Evolutionary conservation across 2,888 invertebrate genomes (phyloP), one percentile per base, ranked within the genome.

Genomic region (Rhodophaea formosa): DNA sequence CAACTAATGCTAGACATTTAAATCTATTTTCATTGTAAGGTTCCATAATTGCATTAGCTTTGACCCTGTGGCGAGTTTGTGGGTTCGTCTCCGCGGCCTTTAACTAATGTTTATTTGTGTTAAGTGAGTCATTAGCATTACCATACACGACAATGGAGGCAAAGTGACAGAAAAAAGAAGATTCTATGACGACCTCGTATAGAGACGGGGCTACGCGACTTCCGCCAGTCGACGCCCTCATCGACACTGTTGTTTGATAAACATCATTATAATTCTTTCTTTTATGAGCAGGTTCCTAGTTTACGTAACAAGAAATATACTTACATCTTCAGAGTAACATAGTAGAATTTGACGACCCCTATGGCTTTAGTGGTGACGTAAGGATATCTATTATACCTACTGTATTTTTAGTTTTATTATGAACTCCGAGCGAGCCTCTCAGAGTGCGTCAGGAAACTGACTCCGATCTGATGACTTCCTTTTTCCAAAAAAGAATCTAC

Each of bases 51-150:
- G 39, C 39, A 39, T 39, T 39, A 5, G 12, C 39, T 39, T 39
- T 39, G 39, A 39, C 39, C 39, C 39, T 39, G 39, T n/a, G 10
- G 39, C n/a, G n/a, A 23, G 23, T 10, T 6, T 39, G 39, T 39
- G 39, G 39, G 39, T 39, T 39, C n/a, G 39, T 12, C 12, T 39
- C 12, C 16, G 29, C 29, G 47, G 47, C 47, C 47, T 47, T 29
- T 46, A 23, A 8, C 29, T 47, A 47, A 29, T 47, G 8, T 47
- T n/a, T 47, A 14, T 47, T 47, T 23, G n/a, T 29, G 29, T 14
- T 47, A 29, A 62, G 39, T 39, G 23, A 47, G 47, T 47, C 47
- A 29, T 46, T 46, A 46, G n/a, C n/a, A n/a, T 23, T 12, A 46
- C 17, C 12, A 23, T 46, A 23, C 23, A 23, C 2, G 39, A 46